These are phyloP conservation scores for Oreochromis tanganicae DNA, from an alignment of 2,113 vertebrate species.

Conservation along the genomic window DNA sequence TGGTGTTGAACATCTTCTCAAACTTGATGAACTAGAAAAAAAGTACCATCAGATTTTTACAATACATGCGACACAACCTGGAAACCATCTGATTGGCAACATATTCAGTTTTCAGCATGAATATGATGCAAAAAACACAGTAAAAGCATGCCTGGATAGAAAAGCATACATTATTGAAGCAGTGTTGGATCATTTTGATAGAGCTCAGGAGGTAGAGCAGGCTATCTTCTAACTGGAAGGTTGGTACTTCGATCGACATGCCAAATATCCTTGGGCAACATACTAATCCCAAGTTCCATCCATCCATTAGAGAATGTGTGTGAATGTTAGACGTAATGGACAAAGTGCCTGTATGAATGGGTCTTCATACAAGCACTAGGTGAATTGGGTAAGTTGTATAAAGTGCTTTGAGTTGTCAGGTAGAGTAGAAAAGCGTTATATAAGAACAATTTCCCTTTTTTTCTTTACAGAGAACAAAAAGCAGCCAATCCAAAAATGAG, in stretches of 20 bases:
- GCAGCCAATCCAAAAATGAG: not conserved
- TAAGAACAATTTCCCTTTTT: not conserved
- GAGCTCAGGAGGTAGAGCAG: not conserved
- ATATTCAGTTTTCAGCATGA: not conserved
- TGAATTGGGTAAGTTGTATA: not conserved
- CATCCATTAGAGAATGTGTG: not conserved
- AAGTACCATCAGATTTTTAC: not conserved
- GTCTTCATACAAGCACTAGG: fast-evolving
- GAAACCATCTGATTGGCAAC: not conserved
- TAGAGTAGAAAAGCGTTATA: not conserved
- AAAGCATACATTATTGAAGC: not conserved
- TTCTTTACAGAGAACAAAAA: not conserved
- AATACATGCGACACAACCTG: not conserved
- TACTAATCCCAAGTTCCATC: not conserved
- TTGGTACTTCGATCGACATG: not conserved
- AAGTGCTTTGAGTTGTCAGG: not conserved
- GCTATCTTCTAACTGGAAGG: not conserved
- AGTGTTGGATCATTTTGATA: not conserved
- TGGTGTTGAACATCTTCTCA: not conserved
- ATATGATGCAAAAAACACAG: not conserved
- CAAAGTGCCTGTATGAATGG: not conserved
- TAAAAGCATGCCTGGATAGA: not conserved
- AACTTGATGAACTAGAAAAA: not conserved
- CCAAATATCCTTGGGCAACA: not conserved
- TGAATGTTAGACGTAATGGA: not conserved